Conservation (phyloP, 2,113 vertebrate genomes). For the Chaenocephalus aceratus region DNA sequence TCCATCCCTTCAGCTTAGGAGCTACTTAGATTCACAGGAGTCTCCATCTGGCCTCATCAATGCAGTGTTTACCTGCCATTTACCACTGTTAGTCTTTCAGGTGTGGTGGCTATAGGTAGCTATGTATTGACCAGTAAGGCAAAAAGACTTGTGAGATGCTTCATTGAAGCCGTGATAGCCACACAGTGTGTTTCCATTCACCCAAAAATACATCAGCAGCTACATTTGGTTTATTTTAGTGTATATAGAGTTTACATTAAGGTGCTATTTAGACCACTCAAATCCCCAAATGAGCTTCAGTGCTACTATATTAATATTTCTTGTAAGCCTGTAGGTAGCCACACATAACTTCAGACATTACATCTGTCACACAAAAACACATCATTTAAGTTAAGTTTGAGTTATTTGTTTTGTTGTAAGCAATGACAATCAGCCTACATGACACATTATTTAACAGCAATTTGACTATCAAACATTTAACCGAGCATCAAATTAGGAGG, state of each 20-base stretch:
- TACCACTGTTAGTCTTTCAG: conserved; percentile 53
- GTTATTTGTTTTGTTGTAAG: conserved; percentile 19
- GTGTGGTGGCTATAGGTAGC: conserved; percentile 33
- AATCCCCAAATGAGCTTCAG: not conserved
- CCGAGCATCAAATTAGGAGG: conserved; percentile 33
- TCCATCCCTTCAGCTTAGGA: conserved; percentile 74
- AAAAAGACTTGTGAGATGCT: conserved; percentile 7
- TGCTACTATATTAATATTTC: not conserved
- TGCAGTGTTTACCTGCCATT: conserved; percentile 71
- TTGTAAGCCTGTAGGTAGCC: not conserved
- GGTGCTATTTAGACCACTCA: not conserved
- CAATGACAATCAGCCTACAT: conserved; percentile 17
- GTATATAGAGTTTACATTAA: not conserved
- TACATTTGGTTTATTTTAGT: not conserved
- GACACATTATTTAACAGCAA: conserved; percentile 58
- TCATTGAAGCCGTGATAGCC: conserved; percentile 8
- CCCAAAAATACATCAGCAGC: conserved; percentile 13
- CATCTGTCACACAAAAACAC: too few relatives aligned
- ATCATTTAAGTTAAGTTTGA: not conserved
- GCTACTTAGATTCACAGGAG: conserved; percentile 61
- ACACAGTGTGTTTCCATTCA: conserved; percentile 13
- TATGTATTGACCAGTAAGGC: conserved; percentile 18
- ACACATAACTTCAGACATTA: not conserved
- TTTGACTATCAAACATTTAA: conserved; percentile 65
- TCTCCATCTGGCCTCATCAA: conserved; percentile 61